Base-by-base conservation (phyloP, 2,797 vertebrate genomes). In the Selene dorsalis region DNA sequence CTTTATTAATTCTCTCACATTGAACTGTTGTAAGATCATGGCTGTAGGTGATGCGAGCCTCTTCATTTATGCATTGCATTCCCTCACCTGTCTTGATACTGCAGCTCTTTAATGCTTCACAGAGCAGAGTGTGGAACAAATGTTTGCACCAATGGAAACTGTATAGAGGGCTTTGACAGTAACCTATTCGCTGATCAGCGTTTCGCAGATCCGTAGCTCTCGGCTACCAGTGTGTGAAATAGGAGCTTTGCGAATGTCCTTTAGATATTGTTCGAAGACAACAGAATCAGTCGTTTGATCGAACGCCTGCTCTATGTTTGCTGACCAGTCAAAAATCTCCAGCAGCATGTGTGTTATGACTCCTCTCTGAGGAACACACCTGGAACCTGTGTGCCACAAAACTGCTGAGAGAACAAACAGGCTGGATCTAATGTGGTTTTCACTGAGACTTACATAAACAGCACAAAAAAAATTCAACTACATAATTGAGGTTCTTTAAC, bases 1-100 rank as follows among this genome's bases (percentile, higher is more conserved):
- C 82, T 90, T 91, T 88, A 86, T 87, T 90, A 82, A 84, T 87
- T 56, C 62, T 84, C 76, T 74, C 72, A 84, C 77, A 87, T 68
- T 73, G 66, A 70, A 82, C 26, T 62, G 71, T 69, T 73, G 79
- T 59, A 32, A 48, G 64, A 74, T 77, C 58, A 69, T 62, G 73
- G 62, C 71, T 80, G 63, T 38, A 70, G 74, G 62, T 67, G 83
- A 57, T 43, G 83, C 56, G 60, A 59, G 35, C 56, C 74, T 75
- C 73, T 72, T 58, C 50, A 10, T 20, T 17, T 63, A 75, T 52
- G 59, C 73, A 48, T 53, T 48, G 32, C 60, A 18, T 82, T 69
- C n/a, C 73, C 69, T 80, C 38, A 58, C 58, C 63, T 50, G 41
- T 75, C 55, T 28, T 28, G 24, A 68, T 61, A 70, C 77, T 56